Evolutionary conservation across 2,113 vertebrate species (phyloP), one percentile per base, ranked within the genome.

Genomic region (Scomber scombrus): DNA sequence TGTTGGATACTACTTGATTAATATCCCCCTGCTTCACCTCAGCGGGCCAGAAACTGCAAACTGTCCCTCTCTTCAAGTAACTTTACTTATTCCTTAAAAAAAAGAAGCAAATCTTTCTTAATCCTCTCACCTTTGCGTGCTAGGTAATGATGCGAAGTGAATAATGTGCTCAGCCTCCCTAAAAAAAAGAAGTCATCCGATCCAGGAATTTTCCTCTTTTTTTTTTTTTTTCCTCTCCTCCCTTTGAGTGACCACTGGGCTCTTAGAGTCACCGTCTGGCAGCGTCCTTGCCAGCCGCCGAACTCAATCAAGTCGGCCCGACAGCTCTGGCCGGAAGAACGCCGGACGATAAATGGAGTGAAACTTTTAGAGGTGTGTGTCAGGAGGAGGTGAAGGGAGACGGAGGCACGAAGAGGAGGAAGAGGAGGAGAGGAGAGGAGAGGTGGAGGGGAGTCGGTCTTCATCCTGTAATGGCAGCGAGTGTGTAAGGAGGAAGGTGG

Each of bases 331-430:
- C 71, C 56, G 47, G 73, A 85, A 82, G 65, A 70, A 62, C 61
- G 43, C 71, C 19, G 69, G 80, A 75, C 71, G 75, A 91, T 89
- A 87, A 90, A 94, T 90, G 84, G 88, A 91, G 70, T 55, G 71
- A 89, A 92, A 91, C 71, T 85, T 91, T 92, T 61, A 81, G 82
- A 87, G 70, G 62, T 71, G 75, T 45, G 52, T 80, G 80, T 87
- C 70, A 81, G 3, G 18, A 71, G 66, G 73, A 81, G 75, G 70
- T 80, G 80, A 88, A 76, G 73, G 71, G 83, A 86, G 75, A 83
- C 51, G 34, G 56, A 75, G 64, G 51, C 71, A 65, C 60, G 51
- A 58, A 67, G 57, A 63, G 16, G 63, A 54, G 57, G 58, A 55
- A 16, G 40, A 49, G 43, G 67, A 52, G 61, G 34, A 47, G 69